Conservation (phyloP, 1,140 invertebrate species). For the Zaprionus capensis region DNA sequence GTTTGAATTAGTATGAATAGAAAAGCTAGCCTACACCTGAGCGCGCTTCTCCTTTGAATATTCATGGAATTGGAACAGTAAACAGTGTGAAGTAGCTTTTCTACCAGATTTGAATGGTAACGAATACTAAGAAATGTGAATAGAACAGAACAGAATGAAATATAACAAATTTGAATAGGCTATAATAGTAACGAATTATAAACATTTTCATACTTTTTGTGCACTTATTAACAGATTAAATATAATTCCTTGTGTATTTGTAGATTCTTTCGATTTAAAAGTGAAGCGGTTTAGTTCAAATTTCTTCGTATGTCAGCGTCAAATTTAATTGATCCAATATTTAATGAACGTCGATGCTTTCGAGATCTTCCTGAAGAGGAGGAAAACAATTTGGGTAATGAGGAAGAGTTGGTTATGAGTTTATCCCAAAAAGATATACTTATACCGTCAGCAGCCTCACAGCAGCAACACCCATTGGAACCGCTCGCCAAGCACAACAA, state of each 20-base stretch:
- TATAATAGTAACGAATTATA: background rate
- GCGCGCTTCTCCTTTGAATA: background rate
- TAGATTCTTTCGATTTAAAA: constrained; percentile 27
- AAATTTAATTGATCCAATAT: constrained; percentile 51
- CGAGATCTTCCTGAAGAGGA: constrained; percentile 60
- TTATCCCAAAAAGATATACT: constrained; percentile 89
- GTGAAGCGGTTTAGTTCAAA: constrained; percentile 19
- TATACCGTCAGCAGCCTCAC: constrained; percentile 58
- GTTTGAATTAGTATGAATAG: background rate
- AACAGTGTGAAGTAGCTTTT: constrained; percentile 3
- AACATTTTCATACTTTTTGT: background rate
- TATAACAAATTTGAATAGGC: background rate
- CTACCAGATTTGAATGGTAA: background rate
- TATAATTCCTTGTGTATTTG: constrained; percentile 12
- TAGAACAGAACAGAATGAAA: background rate
- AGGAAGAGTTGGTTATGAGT: constrained; percentile 95
- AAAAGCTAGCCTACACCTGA: background rate
- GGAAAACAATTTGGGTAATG: constrained; percentile 88
- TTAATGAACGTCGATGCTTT: constrained; percentile 60
- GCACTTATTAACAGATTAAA: background rate
- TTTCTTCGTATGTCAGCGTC: constrained; percentile 75
- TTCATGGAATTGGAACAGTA: background rate
- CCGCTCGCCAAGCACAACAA: constrained; percentile 84
- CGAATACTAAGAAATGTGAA: background rate
- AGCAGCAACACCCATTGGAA: constrained; percentile 68